phyloP scores from a whole-genome alignment of 2,888 invertebrate species.

The Nudaria mundana region DNA sequence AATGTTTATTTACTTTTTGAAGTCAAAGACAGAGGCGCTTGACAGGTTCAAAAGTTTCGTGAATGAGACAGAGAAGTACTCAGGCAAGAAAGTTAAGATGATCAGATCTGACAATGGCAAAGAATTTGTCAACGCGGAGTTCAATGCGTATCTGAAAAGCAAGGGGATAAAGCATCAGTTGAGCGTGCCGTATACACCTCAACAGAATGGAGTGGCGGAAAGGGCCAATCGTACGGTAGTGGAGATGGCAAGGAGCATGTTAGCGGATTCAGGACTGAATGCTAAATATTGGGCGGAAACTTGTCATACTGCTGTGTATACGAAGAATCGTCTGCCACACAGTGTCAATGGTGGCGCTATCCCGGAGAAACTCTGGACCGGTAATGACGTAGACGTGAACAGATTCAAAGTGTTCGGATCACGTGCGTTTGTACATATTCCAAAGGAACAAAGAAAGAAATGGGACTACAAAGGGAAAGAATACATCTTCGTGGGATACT shows the following conservation, averaged over 20 bases:
- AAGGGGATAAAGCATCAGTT: background rate
- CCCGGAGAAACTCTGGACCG: background rate
- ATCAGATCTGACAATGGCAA: background rate
- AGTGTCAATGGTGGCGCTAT: background rate
- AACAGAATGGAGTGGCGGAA: background rate
- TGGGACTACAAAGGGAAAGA: background rate
- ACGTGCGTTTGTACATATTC: background rate
- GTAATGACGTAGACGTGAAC: background rate
- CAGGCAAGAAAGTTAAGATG: background rate
- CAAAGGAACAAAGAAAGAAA: background rate
- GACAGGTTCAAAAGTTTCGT: background rate
- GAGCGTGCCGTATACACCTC: background rate
- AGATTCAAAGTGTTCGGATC: background rate
- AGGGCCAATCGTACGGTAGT: background rate
- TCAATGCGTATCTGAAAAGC: background rate
- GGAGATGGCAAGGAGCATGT: background rate
- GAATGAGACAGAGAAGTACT: background rate
- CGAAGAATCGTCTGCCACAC: background rate
- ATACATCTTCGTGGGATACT: background rate
- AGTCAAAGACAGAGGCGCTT: background rate
- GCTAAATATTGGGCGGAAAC: background rate
- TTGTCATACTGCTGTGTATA: background rate
- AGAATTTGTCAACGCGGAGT: background rate
- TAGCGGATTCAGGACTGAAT: background rate
- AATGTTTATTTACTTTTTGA: background rate